Percentiles rank a stretch among this genome's conserved stretches.
These are phyloP conservation scores for Leptodirus hochenwartii DNA, from an alignment of 2,888 invertebrate species.

Conservation along the genomic window DNA sequence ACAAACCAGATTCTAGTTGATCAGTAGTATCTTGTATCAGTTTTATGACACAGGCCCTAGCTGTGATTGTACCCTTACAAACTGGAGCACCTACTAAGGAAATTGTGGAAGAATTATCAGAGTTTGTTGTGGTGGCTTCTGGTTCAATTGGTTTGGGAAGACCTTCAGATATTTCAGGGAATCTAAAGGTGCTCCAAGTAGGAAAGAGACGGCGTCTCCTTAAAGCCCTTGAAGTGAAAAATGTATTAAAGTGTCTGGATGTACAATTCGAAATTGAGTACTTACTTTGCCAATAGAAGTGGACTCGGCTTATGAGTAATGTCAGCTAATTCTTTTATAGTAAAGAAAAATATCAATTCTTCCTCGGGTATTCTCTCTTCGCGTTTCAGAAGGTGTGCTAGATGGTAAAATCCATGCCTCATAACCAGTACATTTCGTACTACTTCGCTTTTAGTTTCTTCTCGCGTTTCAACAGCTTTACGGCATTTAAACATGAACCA, in stretches of 20 bases:
- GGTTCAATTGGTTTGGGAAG: constrained; percentile 16
- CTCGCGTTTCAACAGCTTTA: constrained; percentile 41
- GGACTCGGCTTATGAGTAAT: constrained; percentile 34
- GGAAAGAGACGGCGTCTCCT: constrained; percentile 42
- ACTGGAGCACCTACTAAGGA: constrained; percentile 67
- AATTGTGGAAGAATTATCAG: no score
- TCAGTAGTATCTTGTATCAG: constrained; percentile 38
- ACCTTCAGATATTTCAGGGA: constrained; percentile 36
- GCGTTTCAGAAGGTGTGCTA: constrained; percentile 37
- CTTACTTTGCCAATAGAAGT: constrained; percentile 41
- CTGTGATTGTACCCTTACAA: constrained; percentile 46
- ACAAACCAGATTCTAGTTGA: constrained; percentile 19
- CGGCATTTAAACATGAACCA: constrained; percentile 41
- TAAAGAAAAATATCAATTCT: constrained; percentile 48
- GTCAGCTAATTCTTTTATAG: constrained; percentile 40
- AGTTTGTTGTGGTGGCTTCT: constrained; percentile 12
- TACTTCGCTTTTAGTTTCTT: constrained; percentile 44
- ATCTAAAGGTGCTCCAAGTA: constrained; percentile 39
- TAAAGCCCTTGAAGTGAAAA: constrained; percentile 34
- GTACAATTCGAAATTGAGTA: no score
- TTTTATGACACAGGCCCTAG: constrained; percentile 49
- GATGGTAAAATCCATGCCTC: constrained; percentile 35
- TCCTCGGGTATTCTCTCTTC: constrained; percentile 44
- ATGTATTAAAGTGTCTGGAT: constrained; percentile 2
- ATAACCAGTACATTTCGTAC: constrained; percentile 37